phyloP scores from a whole-genome alignment of 2,113 vertebrate genomes.

The Astur gentilis region DNA sequence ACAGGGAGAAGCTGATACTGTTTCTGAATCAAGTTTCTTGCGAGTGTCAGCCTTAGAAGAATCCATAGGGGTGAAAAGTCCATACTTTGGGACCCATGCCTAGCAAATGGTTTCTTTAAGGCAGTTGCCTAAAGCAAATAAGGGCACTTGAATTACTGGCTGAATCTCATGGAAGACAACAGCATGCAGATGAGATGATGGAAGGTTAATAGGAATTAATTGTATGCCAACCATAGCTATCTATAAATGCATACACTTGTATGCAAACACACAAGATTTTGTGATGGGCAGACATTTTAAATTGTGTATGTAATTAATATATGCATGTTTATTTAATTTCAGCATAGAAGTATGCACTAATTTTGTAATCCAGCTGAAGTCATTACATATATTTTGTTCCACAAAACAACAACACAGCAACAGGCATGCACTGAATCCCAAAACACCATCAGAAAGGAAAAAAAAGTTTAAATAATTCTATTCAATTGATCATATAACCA shows the following conservation, averaged over 20 bases:
- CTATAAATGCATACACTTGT: not conserved
- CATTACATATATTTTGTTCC: not conserved
- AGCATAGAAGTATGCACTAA: not conserved
- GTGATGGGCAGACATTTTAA: not conserved
- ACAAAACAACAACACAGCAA: not conserved
- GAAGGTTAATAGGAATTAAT: not conserved
- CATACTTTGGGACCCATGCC: not conserved
- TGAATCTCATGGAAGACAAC: not conserved
- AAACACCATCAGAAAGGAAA: not conserved
- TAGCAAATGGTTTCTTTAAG: not conserved
- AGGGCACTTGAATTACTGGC: not conserved
- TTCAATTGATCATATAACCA: not conserved
- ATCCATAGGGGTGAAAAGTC: fast-evolving
- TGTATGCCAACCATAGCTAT: not conserved
- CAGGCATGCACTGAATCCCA: not conserved
- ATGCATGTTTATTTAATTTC: not conserved
- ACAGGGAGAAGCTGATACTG: not conserved
- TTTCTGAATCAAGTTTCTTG: not conserved
- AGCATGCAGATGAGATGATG: not conserved
- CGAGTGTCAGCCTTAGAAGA: not conserved
- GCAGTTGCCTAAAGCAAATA: not conserved
- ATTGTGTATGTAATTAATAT: not conserved
- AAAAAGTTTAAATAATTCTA: not conserved
- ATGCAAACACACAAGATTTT: not conserved
- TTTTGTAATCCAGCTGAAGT: not conserved